phyloP scores from a whole-genome alignment of 1,140 invertebrate species.

The Bombyx mandarina region DNA sequence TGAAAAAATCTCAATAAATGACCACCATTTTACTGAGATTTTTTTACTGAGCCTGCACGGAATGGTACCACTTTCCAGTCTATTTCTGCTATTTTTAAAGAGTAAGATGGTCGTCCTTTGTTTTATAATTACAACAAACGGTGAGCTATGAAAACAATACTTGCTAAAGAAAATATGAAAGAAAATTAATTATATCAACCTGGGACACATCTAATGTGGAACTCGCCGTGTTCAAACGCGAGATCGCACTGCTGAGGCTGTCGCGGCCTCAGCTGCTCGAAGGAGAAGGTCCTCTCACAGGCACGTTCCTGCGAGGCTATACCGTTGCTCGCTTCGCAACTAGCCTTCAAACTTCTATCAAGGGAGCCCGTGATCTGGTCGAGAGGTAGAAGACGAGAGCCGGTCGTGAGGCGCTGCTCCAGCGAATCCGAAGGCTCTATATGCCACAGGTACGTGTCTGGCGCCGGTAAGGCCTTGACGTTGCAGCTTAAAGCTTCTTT shows the following conservation, averaged over 20 bases:
- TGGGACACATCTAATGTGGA: conserved; percentile 56
- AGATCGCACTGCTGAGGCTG: conserved; percentile 54
- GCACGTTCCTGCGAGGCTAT: conserved; percentile 46
- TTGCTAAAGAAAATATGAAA: background rate
- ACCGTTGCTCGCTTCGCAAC: conserved; percentile 52
- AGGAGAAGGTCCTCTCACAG: conserved; percentile 39
- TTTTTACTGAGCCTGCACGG: too few species aligned
- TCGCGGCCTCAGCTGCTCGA: conserved; percentile 45
- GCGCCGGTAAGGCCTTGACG: conserved; percentile 36
- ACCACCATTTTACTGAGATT: too few species aligned
- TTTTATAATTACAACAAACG: too few species aligned
- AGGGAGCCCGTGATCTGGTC: conserved; percentile 45
- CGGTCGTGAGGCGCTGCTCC: conserved; percentile 52
- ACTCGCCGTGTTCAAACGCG: conserved; percentile 50
- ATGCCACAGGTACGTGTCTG: conserved; percentile 61
- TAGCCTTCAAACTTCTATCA: conserved; percentile 33
- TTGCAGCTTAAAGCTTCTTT: conserved; percentile 52
- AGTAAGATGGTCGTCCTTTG: too few species aligned
- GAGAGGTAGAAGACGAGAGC: conserved; percentile 41
- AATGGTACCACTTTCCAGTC: too few species aligned
- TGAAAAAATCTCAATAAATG: too few species aligned
- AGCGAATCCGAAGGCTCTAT: conserved; percentile 43
- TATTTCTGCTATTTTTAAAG: too few species aligned
- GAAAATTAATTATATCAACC: conserved; percentile 20
- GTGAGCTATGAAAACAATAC: background rate